Percentiles rank a stretch among this genome's conserved stretches.
Evolutionary conservation across 2,888 invertebrate species (phyloP).

Genomic region (Plusia festucae): DNA sequence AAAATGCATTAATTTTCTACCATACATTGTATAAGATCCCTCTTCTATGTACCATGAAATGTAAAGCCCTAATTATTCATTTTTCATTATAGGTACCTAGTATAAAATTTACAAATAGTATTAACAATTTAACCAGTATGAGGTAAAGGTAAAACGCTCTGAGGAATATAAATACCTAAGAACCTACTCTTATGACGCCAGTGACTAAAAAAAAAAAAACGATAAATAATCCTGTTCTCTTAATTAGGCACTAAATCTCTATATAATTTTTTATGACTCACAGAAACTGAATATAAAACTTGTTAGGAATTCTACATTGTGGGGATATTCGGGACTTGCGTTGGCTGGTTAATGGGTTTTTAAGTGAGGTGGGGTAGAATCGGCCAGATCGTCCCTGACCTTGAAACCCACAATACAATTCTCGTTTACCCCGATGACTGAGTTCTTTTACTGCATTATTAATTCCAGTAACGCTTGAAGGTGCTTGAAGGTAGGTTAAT

Average conservation of each 20-base stretch:
- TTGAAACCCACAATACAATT: conserved; percentile 53
- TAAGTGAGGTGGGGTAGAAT: conserved; percentile 63
- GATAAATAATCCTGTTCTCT: background rate
- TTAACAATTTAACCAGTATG: too few relatives aligned
- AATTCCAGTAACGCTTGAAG: conserved; percentile 32
- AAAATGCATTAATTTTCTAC: background rate
- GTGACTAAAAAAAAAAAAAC: too few relatives aligned
- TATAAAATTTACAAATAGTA: too few relatives aligned
- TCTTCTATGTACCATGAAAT: too few relatives aligned
- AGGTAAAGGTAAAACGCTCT: too few relatives aligned
- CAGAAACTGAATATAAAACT: conserved; percentile 27
- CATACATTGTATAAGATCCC: background rate
- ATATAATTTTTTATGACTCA: conserved; percentile 17
- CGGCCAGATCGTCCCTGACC: conserved; percentile 51
- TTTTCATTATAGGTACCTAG: too few relatives aligned
- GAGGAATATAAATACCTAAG: too few relatives aligned
- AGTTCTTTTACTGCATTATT: conserved; percentile 49
- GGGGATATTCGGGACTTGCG: conserved; percentile 50
- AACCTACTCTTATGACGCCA: too few relatives aligned
- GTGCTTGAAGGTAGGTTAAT: too few relatives aligned
- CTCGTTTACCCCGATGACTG: conserved; percentile 59
- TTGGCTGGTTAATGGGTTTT: conserved; percentile 70
- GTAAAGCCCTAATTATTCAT: too few relatives aligned
- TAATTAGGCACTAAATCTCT: conserved; percentile 16
- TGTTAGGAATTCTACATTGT: conserved; percentile 58